Percentiles rank a stretch among this genome's conserved stretches.
Evolutionary conservation across 2,888 invertebrate genomes (phyloP).

Genomic region (Sphaerophoria taeniata): DNA sequence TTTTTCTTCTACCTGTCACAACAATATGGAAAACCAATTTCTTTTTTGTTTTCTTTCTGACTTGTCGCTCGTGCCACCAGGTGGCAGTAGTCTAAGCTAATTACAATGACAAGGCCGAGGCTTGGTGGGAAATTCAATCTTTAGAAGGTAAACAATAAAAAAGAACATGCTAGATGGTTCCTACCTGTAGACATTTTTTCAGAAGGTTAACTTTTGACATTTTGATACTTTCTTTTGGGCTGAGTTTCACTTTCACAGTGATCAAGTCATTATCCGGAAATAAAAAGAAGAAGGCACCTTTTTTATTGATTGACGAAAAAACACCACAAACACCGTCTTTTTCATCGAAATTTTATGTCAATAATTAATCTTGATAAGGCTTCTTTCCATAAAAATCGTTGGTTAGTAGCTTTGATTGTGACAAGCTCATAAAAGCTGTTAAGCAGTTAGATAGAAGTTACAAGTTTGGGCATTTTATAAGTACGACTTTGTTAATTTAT

Average conservation of each 20-base stretch:
- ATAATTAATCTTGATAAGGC: conserved; percentile 46
- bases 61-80: conserved; percentile 18
- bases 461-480: conserved; percentile 37
- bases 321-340: conserved; percentile 1
- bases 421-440: conserved; percentile 13
- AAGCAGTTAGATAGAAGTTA: not conserved
- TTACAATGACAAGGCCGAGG: conserved; percentile 16
- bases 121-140: conserved; percentile 14
- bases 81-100: not conserved
- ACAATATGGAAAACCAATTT: not conserved
- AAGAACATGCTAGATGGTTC: conserved; percentile 26
- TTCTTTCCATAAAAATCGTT: conserved; percentile 24
- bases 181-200: not conserved
- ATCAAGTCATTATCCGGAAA: not conserved
- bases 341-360: conserved; percentile 39
- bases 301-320: not conserved
- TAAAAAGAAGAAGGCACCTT: not conserved
- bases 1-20: not conserved
- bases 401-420: conserved; percentile 13
- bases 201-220: conserved; percentile 25
- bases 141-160: not conserved
- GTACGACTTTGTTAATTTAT: conserved; percentile 24
- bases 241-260: conserved; percentile 12
- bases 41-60: not conserved
- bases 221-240: conserved; percentile 6